phyloP scores from a whole-genome alignment of 2,113 vertebrate species.

The Sebastes fasciatus region DNA sequence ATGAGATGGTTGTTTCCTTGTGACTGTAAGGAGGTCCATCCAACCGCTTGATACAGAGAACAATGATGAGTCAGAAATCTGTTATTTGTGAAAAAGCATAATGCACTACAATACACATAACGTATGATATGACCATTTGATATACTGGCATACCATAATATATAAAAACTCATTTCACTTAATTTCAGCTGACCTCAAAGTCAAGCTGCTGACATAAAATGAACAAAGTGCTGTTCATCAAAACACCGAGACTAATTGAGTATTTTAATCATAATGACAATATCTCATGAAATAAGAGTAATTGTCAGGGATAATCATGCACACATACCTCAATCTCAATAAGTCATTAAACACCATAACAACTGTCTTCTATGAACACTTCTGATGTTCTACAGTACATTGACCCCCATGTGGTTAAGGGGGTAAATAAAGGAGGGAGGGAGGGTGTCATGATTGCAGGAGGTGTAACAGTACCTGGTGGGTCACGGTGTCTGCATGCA shows the following conservation, averaged over 20 bases:
- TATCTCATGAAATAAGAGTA: not conserved
- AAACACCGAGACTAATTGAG: constrained; percentile 6
- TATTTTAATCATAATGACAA: not conserved
- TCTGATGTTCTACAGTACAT: not conserved
- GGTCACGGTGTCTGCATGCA: constrained; percentile 71
- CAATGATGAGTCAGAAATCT: too few species aligned
- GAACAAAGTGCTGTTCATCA: not conserved
- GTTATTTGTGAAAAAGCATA: too few species aligned
- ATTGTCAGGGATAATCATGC: not conserved
- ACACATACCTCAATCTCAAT: not conserved
- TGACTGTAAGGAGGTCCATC: too few species aligned
- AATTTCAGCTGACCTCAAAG: not conserved
- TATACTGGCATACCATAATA: not conserved
- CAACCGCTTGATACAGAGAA: too few species aligned
- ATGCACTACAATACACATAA: too few species aligned
- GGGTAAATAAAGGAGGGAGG: not conserved
- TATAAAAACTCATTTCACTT: constrained; percentile 5
- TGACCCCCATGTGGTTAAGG: constrained; percentile 8
- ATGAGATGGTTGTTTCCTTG: too few species aligned
- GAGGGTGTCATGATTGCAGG: constrained; percentile 11
- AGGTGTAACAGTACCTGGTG: constrained; percentile 65
- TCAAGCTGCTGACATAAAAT: not conserved
- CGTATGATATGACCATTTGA: too few species aligned
- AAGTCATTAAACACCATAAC: not conserved
- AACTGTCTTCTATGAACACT: not conserved